Percentiles rank a stretch among this genome's conserved stretches.
phyloP scores from a whole-genome alignment of 2,797 vertebrate species.

The Cottoperca gobio region DNA sequence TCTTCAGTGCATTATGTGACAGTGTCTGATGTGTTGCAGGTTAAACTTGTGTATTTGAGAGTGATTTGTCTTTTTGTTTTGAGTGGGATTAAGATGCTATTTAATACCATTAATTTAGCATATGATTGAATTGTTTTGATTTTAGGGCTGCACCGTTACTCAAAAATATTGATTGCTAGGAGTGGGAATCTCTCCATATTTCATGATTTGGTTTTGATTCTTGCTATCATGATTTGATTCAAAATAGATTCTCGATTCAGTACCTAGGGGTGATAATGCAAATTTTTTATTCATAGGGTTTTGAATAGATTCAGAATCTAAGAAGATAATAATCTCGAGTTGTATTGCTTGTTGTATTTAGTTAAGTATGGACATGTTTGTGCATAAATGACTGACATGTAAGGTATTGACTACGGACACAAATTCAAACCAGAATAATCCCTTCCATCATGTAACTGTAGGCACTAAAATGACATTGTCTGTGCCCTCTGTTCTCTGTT shows the following conservation, averaged over 20 bases:
- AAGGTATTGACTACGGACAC: not conserved
- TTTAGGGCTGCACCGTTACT: not conserved
- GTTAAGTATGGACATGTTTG: not conserved
- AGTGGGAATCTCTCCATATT: too few species aligned
- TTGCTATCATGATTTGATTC: too few species aligned
- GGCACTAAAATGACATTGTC: too few species aligned
- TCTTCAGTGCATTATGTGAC: conserved; percentile 6
- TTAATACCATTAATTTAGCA: not conserved
- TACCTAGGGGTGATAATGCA: too few species aligned
- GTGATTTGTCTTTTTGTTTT: conserved; percentile 6
- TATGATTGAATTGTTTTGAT: not conserved
- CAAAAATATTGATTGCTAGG: not conserved
- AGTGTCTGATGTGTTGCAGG: not conserved
- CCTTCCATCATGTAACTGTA: not conserved
- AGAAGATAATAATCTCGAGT: too few species aligned
- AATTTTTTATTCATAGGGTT: too few species aligned
- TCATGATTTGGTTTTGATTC: too few species aligned
- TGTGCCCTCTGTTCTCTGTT: conserved; percentile 59
- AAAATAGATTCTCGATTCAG: too few species aligned
- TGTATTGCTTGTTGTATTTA: not conserved
- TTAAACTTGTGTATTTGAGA: not conserved
- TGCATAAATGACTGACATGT: not conserved
- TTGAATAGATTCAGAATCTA: too few species aligned
- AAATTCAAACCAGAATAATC: not conserved
- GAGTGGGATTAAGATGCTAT: not conserved